Evolutionary conservation across 2,888 invertebrate species (phyloP), one percentile per base, ranked within the genome.

Genomic region (Drosophila borealis): DNA sequence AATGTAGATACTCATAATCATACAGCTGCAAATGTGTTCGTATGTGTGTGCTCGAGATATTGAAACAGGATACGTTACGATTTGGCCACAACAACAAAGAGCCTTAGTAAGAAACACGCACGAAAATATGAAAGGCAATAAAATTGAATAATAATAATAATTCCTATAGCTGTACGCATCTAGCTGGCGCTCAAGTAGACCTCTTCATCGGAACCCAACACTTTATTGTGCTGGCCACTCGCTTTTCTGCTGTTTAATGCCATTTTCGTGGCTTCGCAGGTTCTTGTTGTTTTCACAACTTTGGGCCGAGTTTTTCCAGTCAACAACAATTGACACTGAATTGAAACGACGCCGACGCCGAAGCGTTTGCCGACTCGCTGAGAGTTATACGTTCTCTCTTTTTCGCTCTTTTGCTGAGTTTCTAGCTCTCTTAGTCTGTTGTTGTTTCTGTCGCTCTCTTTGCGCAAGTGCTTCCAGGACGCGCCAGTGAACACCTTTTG

Each of bases 71-170:
- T 68, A 55, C 56, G 54, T 59, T 56, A 29, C 8, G 8, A 29
- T 29, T 29, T 8, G 8, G 29, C 8, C 29, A 29, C 29, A 29
- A 29, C 29, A 29, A 8, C 29, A 29, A 29, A 29, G 29, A 57
- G 74, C n/a, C 10, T 34, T 8, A 45, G 39, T 34, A 42, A 14
- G 37, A 51, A 17, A 41, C n/a, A 56, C 29, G 44, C 60, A 63
- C 46, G 29, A 29, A 65, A 55, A 62, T 45, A 56, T 36, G 54
- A 63, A 61, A 61, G 61, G 63, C 77, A 71, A 73, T 71, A 69
- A 78, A 78, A 72, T 65, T 71, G 78, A 79, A 83, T 81, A 77
- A 68, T 74, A 71, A 80, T 76, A 74, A 86, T 86, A 81, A 80
- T 86, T 81, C 81, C 57, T 68, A 78, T 19, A 56, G 45, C 75